phyloP scores from a whole-genome alignment of 2,888 invertebrate genomes.

The Ctenicera cuprea region DNA sequence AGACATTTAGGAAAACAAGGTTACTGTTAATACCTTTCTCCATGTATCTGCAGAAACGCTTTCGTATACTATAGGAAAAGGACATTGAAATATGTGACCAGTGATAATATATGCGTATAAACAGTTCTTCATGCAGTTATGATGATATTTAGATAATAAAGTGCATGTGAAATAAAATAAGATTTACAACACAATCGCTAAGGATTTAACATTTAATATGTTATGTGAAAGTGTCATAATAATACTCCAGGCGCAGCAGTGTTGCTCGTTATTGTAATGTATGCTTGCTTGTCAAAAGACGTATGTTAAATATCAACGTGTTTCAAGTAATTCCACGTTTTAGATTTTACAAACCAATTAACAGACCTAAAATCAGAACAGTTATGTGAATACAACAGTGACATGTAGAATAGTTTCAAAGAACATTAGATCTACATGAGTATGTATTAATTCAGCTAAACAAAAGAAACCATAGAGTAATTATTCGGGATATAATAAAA shows the following conservation, averaged over 20 bases:
- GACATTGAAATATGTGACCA: conserved; percentile 14
- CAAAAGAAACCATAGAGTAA: not conserved
- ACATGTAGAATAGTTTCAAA: conserved; percentile 3
- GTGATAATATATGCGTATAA: conserved; percentile 18
- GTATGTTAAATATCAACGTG: conserved; percentile 31
- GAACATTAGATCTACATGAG: no score
- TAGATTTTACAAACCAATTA: conserved; percentile 33
- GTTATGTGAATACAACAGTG: not conserved
- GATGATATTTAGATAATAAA: conserved; percentile 56
- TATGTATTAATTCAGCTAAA: no score
- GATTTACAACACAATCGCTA: conserved; percentile 50
- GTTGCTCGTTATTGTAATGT: conserved; percentile 31
- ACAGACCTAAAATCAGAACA: not conserved
- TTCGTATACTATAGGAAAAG: not conserved
- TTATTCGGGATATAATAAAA: not conserved
- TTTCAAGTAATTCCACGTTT: conserved; percentile 27
- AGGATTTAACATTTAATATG: conserved; percentile 38
- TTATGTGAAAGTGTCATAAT: conserved; percentile 42
- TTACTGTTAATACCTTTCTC: conserved; percentile 21
- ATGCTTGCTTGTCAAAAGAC: conserved; percentile 29
- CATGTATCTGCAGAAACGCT: not conserved
- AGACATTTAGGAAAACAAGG: conserved; percentile 29
- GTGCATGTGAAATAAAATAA: conserved; percentile 51
- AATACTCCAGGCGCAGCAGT: conserved; percentile 28
- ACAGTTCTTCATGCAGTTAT: conserved; percentile 40